These are phyloP conservation scores for Kryptopterus vitreolus DNA, from an alignment of 2,797 vertebrate species.

Conservation along the genomic window DNA sequence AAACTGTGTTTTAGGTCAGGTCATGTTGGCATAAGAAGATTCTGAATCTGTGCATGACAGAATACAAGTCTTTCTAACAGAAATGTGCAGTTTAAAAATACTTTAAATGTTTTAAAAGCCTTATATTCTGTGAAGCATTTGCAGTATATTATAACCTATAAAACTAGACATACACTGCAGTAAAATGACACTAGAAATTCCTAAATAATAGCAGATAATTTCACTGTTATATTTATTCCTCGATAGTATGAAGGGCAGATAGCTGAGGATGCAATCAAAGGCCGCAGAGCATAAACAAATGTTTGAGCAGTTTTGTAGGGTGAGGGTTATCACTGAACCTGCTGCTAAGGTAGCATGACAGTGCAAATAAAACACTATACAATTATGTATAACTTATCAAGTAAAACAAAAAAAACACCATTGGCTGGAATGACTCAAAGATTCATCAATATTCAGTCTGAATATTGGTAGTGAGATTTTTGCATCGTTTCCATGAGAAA, in stretches of 20 bases:
- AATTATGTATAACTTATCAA: too few species aligned
- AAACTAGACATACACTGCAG: not conserved
- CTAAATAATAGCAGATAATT: not conserved
- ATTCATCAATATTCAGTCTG: too few species aligned
- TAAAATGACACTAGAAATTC: not conserved
- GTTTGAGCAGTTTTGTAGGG: not conserved
- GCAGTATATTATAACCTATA: not conserved
- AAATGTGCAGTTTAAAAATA: not conserved
- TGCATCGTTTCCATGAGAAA: too few species aligned
- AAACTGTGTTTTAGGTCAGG: conserved; percentile 8
- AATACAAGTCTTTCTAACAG: not conserved
- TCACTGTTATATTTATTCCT: not conserved
- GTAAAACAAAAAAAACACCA: not conserved
- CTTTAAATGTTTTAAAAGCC: not conserved
- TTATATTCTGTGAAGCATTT: not conserved
- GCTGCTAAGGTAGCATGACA: not conserved
- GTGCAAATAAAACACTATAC: conserved; percentile 5
- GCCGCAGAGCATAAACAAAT: not conserved
- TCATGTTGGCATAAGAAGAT: not conserved
- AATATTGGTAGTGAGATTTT: too few species aligned
- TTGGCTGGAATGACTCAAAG: not conserved
- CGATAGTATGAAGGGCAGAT: not conserved
- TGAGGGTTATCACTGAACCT: not conserved
- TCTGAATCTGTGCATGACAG: not conserved
- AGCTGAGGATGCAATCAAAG: not conserved